Conservation (phyloP, 2,113 vertebrate genomes). For the Tenrec ecaudatus region DNA sequence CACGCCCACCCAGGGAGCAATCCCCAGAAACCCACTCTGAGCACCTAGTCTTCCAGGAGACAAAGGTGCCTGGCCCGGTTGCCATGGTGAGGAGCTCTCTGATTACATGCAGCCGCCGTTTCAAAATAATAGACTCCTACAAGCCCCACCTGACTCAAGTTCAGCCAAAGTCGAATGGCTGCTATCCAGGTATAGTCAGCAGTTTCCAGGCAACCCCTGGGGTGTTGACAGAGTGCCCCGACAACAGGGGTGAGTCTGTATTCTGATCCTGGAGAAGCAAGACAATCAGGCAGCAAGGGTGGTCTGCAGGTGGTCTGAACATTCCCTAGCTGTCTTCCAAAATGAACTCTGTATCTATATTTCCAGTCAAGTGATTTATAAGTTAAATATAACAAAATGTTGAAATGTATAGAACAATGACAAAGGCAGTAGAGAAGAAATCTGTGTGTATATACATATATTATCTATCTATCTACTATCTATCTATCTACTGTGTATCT, state of each 20-base stretch:
- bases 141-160: not conserved
- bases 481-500: too few species aligned
- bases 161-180: not conserved
- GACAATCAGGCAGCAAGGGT: not conserved
- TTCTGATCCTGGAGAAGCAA: not conserved
- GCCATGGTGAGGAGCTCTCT: not conserved
- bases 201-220: slow-evolving; percentile 32
- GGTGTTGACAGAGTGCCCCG: not conserved
- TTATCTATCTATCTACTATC: too few species aligned
- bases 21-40: not conserved
- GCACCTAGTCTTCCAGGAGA: not conserved
- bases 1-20: not conserved
- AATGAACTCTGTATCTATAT: not conserved
- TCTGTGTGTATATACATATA: not conserved
- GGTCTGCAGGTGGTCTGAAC: slow-evolving; percentile 21
- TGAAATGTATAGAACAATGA: not conserved
- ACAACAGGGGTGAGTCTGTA: not conserved
- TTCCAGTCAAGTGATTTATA: not conserved
- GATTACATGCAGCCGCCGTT: slow-evolving; percentile 23
- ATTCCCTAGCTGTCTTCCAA: slow-evolving; percentile 30
- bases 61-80: not conserved
- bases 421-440: not conserved
- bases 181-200: not conserved
- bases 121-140: slow-evolving; percentile 67
- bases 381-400: not conserved